Evolutionary conservation across 2,888 invertebrate genomes (phyloP).

Genomic region (Galerucella nymphaeae): DNA sequence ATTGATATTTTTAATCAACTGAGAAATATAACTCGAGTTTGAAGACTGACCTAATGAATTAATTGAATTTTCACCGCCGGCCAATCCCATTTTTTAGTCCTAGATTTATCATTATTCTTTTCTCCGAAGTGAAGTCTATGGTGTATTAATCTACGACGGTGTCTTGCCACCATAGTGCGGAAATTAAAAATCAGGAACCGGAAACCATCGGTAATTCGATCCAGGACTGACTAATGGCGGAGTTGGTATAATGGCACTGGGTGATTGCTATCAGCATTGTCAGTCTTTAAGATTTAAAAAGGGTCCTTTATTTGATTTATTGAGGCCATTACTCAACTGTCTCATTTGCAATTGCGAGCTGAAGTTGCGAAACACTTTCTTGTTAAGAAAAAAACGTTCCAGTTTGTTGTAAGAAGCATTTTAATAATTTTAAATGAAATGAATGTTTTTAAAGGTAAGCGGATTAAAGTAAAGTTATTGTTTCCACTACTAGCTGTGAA

Average conservation of each 20-base stretch:
- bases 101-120: constrained; percentile 36
- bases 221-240: constrained; percentile 45
- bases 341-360: constrained; percentile 56
- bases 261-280: constrained; percentile 43
- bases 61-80: constrained; percentile 37
- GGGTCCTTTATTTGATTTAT: constrained; percentile 60
- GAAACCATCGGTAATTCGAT: constrained; percentile 53
- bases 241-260: constrained; percentile 36
- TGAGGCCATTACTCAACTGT: constrained; percentile 56
- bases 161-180: constrained; percentile 45
- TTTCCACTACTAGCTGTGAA: no score
- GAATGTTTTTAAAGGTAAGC: no score
- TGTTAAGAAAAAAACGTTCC: neutral
- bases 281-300: constrained; percentile 42
- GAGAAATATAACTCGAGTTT: neutral
- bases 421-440: no score
- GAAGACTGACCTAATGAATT: constrained; percentile 13
- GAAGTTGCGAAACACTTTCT: constrained; percentile 33
- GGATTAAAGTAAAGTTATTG: no score
- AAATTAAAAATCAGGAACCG: constrained; percentile 61
- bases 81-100: constrained; percentile 34
- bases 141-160: constrained; percentile 18
- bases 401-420: no score
- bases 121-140: constrained; percentile 3
- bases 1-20: neutral